phyloP scores from a whole-genome alignment of 2,113 vertebrate species.

The Daphoenositta chrysoptera region DNA sequence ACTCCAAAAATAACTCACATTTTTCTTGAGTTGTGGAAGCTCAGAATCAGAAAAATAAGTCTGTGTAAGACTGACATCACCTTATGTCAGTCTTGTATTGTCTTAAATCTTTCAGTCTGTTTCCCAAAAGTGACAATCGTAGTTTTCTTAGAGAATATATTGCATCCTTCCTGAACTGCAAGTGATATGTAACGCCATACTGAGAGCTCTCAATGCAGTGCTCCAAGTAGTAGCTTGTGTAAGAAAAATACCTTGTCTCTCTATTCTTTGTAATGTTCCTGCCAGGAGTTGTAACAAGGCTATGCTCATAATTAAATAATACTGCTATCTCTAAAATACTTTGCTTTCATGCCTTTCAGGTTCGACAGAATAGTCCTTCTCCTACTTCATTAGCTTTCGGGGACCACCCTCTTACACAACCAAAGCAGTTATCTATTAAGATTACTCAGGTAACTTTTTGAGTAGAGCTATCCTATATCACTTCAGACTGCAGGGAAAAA shows the following conservation, averaged over 20 bases:
- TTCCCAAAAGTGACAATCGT: not conserved
- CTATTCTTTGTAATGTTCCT: not conserved
- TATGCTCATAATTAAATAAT: not conserved
- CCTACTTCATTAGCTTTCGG: conserved; percentile 93
- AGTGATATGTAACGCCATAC: not conserved
- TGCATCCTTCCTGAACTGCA: not conserved
- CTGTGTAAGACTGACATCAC: not conserved
- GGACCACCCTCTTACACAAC: conserved; percentile 89
- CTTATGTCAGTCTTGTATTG: not conserved
- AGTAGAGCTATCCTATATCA: not conserved
- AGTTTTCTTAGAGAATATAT: not conserved
- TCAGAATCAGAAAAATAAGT: not conserved
- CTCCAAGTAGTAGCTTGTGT: not conserved
- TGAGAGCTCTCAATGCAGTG: not conserved
- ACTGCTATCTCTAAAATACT: not conserved
- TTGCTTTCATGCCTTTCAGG: conserved; percentile 71
- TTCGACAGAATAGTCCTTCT: conserved; percentile 96
- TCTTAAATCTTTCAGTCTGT: not conserved
- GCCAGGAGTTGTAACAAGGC: not conserved
- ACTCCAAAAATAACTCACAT: not conserved
- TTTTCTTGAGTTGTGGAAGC: conserved; percentile 1
- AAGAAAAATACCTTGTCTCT: not conserved
- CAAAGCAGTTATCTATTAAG: conserved; percentile 94
- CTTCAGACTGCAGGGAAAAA: not conserved
- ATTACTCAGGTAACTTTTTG: conserved; percentile 85